These are phyloP conservation scores for Beroe ovata DNA, from an alignment of 37 sponge, comb jelly and placozoan genomes.

Conservation along the genomic window DNA sequence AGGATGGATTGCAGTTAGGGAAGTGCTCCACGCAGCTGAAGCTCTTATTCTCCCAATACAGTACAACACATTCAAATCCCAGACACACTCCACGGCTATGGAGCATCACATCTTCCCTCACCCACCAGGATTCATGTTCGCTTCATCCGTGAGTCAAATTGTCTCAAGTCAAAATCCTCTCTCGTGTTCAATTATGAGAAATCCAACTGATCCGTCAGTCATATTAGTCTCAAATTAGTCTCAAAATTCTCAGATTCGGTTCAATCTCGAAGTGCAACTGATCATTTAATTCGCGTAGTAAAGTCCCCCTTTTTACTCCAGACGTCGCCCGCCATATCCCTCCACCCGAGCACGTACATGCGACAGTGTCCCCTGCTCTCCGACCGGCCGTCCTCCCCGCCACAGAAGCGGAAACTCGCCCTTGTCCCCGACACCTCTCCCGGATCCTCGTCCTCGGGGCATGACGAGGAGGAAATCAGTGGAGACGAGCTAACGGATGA, in stretches of 20 bases:
- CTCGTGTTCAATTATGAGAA: too few relatives aligned
- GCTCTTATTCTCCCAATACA: constrained; percentile 41
- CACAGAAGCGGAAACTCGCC: background rate
- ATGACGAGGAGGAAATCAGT: constrained; percentile 41
- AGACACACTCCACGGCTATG: constrained; percentile 26
- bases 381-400: background rate
- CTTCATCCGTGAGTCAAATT: constrained; percentile 55
- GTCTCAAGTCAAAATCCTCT: too few relatives aligned
- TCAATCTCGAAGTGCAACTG: too few relatives aligned
- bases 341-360: constrained; percentile 55
- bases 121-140: constrained; percentile 60
- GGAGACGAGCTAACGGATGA: constrained; percentile 57
- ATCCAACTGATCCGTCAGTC: too few relatives aligned
- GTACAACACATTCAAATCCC: constrained; percentile 65
- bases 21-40: constrained; percentile 46
- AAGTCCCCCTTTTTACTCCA: too few relatives aligned
- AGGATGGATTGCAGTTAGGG: constrained; percentile 64
- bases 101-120: constrained; percentile 62
- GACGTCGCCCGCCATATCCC: constrained; percentile 19
- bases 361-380: constrained; percentile 35
- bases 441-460: background rate
- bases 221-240: too few relatives aligned
- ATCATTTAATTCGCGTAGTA: too few relatives aligned
- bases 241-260: too few relatives aligned
- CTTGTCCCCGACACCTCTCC: background rate